These are phyloP conservation scores for Rhagologus leucostigma DNA, from an alignment of 2,113 vertebrate species.

Conservation along the genomic window DNA sequence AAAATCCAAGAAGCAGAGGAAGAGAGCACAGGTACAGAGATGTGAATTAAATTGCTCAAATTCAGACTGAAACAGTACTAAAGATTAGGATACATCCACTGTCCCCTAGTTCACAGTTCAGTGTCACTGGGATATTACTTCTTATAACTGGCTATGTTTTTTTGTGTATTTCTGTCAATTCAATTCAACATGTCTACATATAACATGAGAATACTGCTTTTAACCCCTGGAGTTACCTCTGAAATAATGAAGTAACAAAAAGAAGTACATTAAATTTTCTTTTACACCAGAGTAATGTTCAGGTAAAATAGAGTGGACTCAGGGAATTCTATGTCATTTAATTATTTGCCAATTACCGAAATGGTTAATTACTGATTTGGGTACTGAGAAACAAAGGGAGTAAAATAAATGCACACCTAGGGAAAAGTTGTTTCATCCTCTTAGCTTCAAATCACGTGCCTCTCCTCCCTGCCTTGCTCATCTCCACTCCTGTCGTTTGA, in stretches of 20 bases:
- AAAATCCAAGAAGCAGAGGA: not conserved
- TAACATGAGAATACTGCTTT: not conserved
- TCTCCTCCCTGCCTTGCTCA: accelerated
- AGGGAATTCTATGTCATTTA: not conserved
- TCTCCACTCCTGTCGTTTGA: accelerated
- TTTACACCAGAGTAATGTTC: not conserved
- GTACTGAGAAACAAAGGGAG: not conserved
- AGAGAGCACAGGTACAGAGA: not conserved
- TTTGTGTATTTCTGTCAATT: not conserved
- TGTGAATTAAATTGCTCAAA: not conserved
- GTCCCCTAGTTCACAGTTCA: not conserved
- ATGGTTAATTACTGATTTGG: not conserved
- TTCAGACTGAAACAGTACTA: not conserved
- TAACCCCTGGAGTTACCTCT: not conserved
- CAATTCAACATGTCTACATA: not conserved
- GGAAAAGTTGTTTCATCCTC: not conserved
- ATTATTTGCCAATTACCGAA: not conserved
- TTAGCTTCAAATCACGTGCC: not conserved
- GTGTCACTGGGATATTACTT: not conserved
- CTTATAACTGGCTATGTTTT: not conserved
- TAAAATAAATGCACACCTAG: not conserved
- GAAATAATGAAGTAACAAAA: not conserved
- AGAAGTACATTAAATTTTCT: not conserved
- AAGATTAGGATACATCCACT: not conserved
- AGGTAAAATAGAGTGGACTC: not conserved